These are phyloP conservation scores for Coelinius sp. DNA, from an alignment of 2,888 invertebrate species.

Conservation along the genomic window DNA sequence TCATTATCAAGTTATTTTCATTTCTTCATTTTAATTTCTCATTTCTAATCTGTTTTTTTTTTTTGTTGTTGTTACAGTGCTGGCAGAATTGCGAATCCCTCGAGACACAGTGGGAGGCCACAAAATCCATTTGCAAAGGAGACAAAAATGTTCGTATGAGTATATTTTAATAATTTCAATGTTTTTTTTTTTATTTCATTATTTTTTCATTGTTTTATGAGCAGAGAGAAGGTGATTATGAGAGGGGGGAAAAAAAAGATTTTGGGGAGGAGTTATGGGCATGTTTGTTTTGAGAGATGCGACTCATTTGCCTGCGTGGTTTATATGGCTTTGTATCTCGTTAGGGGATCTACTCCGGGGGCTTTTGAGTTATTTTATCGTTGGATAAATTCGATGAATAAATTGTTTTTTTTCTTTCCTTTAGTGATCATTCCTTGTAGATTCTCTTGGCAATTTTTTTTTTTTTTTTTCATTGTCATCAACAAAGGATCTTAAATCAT, in stretches of 20 bases:
- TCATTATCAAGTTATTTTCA: slow-evolving; percentile 21
- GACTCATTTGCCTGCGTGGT: slow-evolving; percentile 49
- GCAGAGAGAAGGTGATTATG: slow-evolving; percentile 26
- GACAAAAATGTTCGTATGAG: slow-evolving; percentile 62
- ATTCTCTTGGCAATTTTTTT: background rate
- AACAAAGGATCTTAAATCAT: slow-evolving; percentile 29
- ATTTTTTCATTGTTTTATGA: background rate
- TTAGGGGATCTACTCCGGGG: slow-evolving; percentile 42
- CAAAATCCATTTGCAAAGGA: slow-evolving; percentile 63
- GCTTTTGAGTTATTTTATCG: slow-evolving; percentile 41
- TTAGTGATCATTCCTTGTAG: background rate
- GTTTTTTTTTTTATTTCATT: slow-evolving; percentile 8
- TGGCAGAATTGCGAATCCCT: slow-evolving; percentile 66
- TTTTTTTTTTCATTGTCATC: background rate
- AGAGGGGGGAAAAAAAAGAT: slow-evolving; percentile 31
- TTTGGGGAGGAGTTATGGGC: slow-evolving; percentile 43
- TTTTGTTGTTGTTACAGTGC: slow-evolving; percentile 62
- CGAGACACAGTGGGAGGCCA: slow-evolving; percentile 63
- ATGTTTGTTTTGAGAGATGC: slow-evolving; percentile 52
- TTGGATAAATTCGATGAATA: slow-evolving; percentile 45
- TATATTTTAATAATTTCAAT: slow-evolving; percentile 46
- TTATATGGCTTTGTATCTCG: slow-evolving; percentile 46
- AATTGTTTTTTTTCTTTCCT: slow-evolving; percentile 23
- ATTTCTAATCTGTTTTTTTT: slow-evolving; percentile 45
- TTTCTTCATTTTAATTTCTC: slow-evolving; percentile 35